These are phyloP conservation scores for Nomada flava DNA, from an alignment of 2,888 invertebrate species.

Conservation along the genomic window DNA sequence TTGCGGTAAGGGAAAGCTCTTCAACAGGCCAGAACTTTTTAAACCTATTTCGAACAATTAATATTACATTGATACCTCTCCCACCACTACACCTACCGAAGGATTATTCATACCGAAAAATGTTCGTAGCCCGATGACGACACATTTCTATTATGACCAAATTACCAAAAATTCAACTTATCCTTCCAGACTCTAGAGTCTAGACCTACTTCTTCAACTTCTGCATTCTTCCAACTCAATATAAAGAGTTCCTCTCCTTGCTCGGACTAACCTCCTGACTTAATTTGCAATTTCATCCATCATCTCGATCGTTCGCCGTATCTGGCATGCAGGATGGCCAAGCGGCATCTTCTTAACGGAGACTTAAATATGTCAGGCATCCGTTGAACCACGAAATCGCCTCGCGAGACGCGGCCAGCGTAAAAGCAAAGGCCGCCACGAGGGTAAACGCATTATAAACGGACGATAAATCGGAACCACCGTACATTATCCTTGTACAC, in stretches of 20 bases:
- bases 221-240: background rate
- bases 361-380: slow-evolving; percentile 39
- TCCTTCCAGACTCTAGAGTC: background rate
- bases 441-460: slow-evolving; percentile 76
- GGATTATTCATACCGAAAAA: too few species aligned
- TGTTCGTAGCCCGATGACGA: too few species aligned
- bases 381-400: slow-evolving; percentile 55
- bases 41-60: too few species aligned
- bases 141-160: too few species aligned
- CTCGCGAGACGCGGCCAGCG: slow-evolving; percentile 26
- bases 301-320: background rate
- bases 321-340: background rate
- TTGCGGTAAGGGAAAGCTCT: too few species aligned
- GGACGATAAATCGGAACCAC: slow-evolving; percentile 81
- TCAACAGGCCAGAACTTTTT: too few species aligned
- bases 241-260: background rate
- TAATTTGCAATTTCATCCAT: background rate
- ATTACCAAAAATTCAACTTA: background rate
- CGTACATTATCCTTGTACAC: slow-evolving; percentile 81
- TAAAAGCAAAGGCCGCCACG: slow-evolving; percentile 37
- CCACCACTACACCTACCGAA: too few species aligned
- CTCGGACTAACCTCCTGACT: background rate
- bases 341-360: background rate
- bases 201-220: background rate
- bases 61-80: too few species aligned